phyloP scores from a whole-genome alignment of 2,797 vertebrate species.

The Enteromius unitaeniatus region DNA sequence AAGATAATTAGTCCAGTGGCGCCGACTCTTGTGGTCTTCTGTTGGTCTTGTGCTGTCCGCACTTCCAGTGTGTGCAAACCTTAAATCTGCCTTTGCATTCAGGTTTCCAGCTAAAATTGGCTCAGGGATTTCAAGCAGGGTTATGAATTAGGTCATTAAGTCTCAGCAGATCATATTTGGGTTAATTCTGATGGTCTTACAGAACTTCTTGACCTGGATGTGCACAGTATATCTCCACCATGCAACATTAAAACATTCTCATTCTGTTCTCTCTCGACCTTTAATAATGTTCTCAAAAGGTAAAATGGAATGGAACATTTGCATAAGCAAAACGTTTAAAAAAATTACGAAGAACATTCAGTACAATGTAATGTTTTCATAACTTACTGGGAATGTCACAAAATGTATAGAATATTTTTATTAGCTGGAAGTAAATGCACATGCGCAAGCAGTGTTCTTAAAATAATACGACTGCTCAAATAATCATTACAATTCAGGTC shows the following conservation, averaged over 20 bases:
- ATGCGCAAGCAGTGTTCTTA: neutral
- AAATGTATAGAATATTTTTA: neutral
- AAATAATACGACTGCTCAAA: neutral
- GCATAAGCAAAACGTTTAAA: neutral
- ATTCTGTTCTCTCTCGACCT: neutral
- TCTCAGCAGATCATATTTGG: slow-evolving; percentile 4
- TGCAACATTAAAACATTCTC: neutral
- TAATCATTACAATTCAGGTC: neutral
- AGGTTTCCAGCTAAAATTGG: slow-evolving; percentile 26
- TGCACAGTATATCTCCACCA: neutral
- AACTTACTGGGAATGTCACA: neutral
- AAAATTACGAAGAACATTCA: too few relatives aligned
- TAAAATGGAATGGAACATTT: neutral
- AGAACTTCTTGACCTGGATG: slow-evolving; percentile 6
- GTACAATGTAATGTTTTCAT: neutral
- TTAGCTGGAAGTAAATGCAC: neutral
- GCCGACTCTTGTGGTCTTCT: slow-evolving; percentile 17
- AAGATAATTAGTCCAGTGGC: slow-evolving; percentile 24
- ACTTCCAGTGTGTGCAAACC: slow-evolving; percentile 34
- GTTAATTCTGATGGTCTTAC: neutral
- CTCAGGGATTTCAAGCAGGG: neutral
- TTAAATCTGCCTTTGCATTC: slow-evolving; percentile 19
- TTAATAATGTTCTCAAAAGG: neutral
- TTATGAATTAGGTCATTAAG: slow-evolving; percentile 28
- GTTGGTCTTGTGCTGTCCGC: slow-evolving; percentile 39